phyloP scores from a whole-genome alignment of 2,797 vertebrate species.

The Enteromius argenteus region DNA sequence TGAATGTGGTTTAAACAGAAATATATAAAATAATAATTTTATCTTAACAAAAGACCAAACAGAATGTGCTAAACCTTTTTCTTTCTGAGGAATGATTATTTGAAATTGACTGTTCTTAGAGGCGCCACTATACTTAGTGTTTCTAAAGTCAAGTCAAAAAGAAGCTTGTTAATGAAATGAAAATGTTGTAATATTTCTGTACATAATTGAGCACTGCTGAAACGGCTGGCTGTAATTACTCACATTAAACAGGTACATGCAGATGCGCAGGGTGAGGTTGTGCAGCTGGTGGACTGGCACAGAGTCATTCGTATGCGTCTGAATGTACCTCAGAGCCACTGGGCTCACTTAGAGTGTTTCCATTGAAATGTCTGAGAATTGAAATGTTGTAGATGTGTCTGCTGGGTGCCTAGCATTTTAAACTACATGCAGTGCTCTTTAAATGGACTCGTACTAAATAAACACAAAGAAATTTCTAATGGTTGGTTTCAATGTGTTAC shows the following conservation, averaged over 20 bases:
- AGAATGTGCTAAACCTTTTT: background rate
- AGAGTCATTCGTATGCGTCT: background rate
- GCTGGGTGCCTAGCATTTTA: background rate
- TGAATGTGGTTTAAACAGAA: slow-evolving; percentile 3
- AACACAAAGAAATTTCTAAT: background rate
- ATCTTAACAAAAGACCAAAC: background rate
- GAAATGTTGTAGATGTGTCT: background rate
- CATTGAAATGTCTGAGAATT: slow-evolving; percentile 2
- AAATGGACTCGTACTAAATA: background rate
- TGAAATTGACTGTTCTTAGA: background rate
- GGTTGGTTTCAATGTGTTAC: background rate
- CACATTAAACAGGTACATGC: slow-evolving; percentile 4
- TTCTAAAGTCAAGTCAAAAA: background rate
- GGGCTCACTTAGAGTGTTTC: background rate
- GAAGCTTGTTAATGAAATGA: background rate
- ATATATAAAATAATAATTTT: background rate
- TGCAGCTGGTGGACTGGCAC: background rate
- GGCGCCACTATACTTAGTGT: background rate
- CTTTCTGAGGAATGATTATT: background rate
- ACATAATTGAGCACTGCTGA: slow-evolving; percentile 41
- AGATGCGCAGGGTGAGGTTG: background rate
- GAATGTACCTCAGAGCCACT: slow-evolving; percentile 7
- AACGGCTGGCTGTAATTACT: background rate
- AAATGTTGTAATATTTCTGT: slow-evolving; percentile 13
- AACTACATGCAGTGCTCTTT: slow-evolving; percentile 1